A percentile compares a stretch with the other conserved stretches of the same genome.
Conservation (phyloP, 2,888 invertebrate species). For the Pandemis corylana region DNA sequence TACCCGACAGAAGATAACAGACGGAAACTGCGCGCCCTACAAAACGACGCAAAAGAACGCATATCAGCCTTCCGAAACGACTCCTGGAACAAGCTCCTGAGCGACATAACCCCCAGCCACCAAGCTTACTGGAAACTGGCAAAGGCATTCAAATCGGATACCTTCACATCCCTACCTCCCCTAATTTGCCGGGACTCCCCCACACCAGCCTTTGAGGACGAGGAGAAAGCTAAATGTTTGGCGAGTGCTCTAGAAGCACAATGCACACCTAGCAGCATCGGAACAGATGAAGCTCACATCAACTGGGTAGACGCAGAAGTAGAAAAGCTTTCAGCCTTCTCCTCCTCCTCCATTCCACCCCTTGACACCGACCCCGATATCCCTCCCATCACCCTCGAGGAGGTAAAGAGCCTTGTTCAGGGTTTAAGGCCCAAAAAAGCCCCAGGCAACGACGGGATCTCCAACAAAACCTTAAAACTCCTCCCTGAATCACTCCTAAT, state of each 20-base stretch:
- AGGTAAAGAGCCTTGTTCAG: background rate
- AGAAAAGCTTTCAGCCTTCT: too few species aligned
- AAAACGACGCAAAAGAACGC: background rate
- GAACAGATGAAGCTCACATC: too few species aligned
- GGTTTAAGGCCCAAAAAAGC: background rate
- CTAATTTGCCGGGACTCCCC: background rate
- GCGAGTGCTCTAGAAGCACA: too few species aligned
- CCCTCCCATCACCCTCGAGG: background rate
- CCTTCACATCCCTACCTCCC: background rate
- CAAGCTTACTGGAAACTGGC: constrained; percentile 11
- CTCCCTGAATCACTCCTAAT: background rate
- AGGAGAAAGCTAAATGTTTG: constrained; percentile 2
- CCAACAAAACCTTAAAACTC: background rate
- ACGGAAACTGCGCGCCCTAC: background rate
- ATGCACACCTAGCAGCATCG: too few species aligned
- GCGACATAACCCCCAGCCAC: constrained; percentile 15
- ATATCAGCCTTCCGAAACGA: background rate
- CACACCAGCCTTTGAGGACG: background rate
- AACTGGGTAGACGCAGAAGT: too few species aligned
- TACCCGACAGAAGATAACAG: background rate
- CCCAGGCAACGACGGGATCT: background rate
- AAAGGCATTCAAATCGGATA: constrained; percentile 8
- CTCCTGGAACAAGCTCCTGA: constrained; percentile 69
- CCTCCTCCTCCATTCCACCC: too few species aligned
- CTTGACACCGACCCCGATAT: too few species aligned